A percentile compares a stretch with the other conserved stretches of the same genome.
Evolutionary conservation across 1,140 invertebrate species (phyloP).

Genomic region (Hyposmocoma kahamanoa): DNA sequence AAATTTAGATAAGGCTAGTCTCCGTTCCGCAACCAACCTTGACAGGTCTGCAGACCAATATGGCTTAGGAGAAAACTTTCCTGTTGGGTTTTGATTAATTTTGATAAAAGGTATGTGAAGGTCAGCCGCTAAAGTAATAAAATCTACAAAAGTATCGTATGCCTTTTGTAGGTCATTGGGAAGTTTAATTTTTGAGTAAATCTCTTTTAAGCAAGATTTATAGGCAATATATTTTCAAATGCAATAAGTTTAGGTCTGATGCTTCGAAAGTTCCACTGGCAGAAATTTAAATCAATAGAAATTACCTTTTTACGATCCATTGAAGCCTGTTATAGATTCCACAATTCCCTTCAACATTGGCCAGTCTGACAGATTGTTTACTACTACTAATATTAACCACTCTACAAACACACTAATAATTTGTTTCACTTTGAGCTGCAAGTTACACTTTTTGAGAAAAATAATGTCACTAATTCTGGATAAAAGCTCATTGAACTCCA

Average conservation of each 20-base stretch:
- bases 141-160: neutral
- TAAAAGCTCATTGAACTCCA: constrained; percentile 2
- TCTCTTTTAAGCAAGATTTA: constrained; percentile 3
- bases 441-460: constrained; percentile 1
- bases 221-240: constrained; percentile 18
- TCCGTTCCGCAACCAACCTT: neutral
- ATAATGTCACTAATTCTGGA: constrained; percentile 11
- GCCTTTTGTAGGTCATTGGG: neutral
- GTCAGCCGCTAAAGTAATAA: neutral
- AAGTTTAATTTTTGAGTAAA: neutral
- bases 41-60: constrained; percentile 7
- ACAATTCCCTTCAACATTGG: constrained; percentile 13
- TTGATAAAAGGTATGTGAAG: constrained; percentile 1
- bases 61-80: constrained; percentile 1
- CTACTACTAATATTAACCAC: constrained; percentile 13
- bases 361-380: constrained; percentile 19
- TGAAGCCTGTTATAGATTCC: constrained; percentile 4
- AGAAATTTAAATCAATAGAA: constrained; percentile 15
- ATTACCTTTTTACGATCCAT: neutral
- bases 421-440: constrained; percentile 7
- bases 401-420: constrained; percentile 11
- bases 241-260: constrained; percentile 14
- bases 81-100: neutral
- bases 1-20: neutral
- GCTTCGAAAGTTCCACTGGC: constrained; percentile 23